Percentiles rank a stretch among this genome's conserved stretches.
Evolutionary conservation across 2,797 vertebrate genomes (phyloP).

Genomic region (Gymnoscopelus microlampas): DNA sequence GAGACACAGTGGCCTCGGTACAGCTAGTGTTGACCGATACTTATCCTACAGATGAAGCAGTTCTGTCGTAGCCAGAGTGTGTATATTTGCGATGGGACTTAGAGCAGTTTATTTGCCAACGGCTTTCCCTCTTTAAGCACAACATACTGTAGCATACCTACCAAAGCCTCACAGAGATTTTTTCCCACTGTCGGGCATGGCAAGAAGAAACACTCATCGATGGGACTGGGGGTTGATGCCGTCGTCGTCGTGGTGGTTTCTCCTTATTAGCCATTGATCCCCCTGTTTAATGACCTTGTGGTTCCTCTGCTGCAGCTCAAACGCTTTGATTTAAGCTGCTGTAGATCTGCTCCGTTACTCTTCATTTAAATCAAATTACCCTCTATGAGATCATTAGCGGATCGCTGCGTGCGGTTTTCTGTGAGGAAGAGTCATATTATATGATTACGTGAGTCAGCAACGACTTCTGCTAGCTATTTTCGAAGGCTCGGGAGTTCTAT

Average conservation of each 20-base stretch:
- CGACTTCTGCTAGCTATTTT: constrained; percentile 14
- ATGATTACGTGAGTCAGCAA: constrained; percentile 33
- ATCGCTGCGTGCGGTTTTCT: constrained; percentile 28
- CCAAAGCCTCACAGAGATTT: constrained; percentile 33
- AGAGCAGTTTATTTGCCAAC: constrained; percentile 36
- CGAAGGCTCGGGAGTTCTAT: constrained; percentile 17
- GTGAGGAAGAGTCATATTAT: constrained; percentile 21
- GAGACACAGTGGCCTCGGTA: background rate
- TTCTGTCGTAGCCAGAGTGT: constrained; percentile 23
- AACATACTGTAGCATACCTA: constrained; percentile 7
- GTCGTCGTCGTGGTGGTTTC: constrained; percentile 30
- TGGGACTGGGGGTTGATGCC: constrained; percentile 24
- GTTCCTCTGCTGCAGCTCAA: constrained; percentile 6
- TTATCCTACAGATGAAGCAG: background rate
- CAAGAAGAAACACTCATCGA: constrained; percentile 19
- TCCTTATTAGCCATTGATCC: constrained; percentile 29
- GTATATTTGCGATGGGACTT: constrained; percentile 31
- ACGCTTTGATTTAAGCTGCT: constrained; percentile 44
- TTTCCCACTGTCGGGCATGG: constrained; percentile 24
- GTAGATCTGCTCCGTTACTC: constrained; percentile 36
- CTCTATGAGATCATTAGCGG: constrained; percentile 40
- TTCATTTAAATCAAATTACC: constrained; percentile 40
- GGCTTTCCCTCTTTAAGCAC: constrained; percentile 30
- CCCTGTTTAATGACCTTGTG: constrained; percentile 38
- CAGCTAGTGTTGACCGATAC: constrained; percentile 17